phyloP scores from a whole-genome alignment of 2,113 vertebrate genomes.

The Trichomycterus rosablanca region DNA sequence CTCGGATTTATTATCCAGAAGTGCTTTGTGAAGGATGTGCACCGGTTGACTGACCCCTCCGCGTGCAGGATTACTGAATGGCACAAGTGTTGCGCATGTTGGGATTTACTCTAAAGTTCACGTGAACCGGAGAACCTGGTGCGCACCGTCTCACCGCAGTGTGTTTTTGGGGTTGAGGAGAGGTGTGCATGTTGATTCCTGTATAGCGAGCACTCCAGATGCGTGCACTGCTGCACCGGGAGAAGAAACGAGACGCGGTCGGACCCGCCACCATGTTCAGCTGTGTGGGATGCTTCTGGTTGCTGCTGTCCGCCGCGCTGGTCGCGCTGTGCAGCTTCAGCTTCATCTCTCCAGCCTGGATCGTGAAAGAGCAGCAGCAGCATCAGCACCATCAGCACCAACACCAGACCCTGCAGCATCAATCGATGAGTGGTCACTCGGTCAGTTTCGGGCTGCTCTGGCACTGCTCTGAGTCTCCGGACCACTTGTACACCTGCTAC shows the following conservation, averaged over 20 bases:
- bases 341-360: conserved; percentile 84
- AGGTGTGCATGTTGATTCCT: not conserved
- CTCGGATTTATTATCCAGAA: not conserved
- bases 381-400: not conserved
- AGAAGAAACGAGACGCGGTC: conserved; percentile 68
- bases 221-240: conserved; percentile 72
- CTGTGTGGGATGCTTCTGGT: conserved; percentile 84
- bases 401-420: not conserved
- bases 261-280: conserved; percentile 77
- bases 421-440: conserved; percentile 64
- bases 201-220: conserved; percentile 64
- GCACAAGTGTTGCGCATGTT: not conserved
- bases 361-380: conserved; percentile 70
- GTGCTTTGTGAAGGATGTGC: not conserved
- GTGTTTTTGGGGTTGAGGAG: no score
- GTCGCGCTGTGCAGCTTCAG: conserved; percentile 79
- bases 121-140: not conserved
- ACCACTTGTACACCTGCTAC: conserved; percentile 74
- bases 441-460: conserved; percentile 82
- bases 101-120: conserved; percentile 10
- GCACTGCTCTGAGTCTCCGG: conserved; percentile 78
- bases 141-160: not conserved
- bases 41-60: not conserved
- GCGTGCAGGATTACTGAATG: not conserved
- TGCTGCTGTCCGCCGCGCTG: conserved; percentile 78